A percentile compares a stretch with the other conserved stretches of the same genome.
These are phyloP conservation scores for Zoanthus sansibaricus DNA, from an alignment of 92 coral and sea anemone species.

Conservation along the genomic window DNA sequence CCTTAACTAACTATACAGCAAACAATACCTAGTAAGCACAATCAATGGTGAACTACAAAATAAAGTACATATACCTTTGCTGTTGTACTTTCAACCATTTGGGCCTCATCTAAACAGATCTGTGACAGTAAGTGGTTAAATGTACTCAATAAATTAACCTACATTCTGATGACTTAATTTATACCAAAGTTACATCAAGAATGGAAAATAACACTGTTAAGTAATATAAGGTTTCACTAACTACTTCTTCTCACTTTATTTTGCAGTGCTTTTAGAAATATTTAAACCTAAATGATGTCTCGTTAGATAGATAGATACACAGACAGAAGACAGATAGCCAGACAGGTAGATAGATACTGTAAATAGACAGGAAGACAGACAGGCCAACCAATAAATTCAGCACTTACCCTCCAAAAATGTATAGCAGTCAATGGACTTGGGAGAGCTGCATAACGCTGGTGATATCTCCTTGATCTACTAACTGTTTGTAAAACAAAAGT, in stretches of 20 bases:
- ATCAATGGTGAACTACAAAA: no score
- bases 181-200: no score
- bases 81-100: constrained; percentile 98
- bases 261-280: no score
- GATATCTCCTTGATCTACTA: constrained; percentile 74
- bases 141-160: not conserved
- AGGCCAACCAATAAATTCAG: not conserved
- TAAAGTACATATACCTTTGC: constrained; percentile 75
- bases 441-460: constrained; percentile 83
- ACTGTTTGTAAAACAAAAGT: constrained; percentile 5
- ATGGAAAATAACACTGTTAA: no score
- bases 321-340: not conserved
- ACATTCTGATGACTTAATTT: no score
- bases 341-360: no score
- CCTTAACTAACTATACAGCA: no score
- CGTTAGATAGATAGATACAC: not conserved
- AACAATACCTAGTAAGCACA: no score
- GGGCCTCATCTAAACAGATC: constrained; percentile 99
- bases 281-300: no score
- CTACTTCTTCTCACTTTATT: no score
- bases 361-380: no score
- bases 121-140: constrained; percentile 23
- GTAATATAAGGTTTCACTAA: no score
- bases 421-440: constrained; percentile 93
- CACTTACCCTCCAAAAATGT: constrained; percentile 89